Percentiles rank a stretch among this genome's conserved stretches.
Conservation (phyloP, 1,140 invertebrate species). For the Brachionus sp. region DNA sequence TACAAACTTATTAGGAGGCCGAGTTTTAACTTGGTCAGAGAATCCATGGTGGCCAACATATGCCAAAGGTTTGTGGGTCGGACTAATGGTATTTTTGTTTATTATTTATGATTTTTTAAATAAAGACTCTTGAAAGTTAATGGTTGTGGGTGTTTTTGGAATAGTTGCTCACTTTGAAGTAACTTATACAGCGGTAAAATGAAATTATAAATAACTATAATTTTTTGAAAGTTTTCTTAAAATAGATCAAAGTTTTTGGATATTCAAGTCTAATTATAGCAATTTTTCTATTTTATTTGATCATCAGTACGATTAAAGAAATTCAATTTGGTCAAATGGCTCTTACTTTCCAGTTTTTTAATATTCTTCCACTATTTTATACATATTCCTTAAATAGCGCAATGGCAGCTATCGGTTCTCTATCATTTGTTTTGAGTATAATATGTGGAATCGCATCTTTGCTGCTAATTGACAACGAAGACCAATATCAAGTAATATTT, state of each 20-base stretch:
- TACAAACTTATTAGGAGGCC: background rate
- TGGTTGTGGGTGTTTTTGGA: background rate
- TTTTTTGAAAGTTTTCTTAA: background rate
- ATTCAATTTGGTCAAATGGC: conserved; percentile 34
- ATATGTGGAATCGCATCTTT: background rate
- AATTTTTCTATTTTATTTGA: conserved; percentile 21
- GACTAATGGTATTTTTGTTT: background rate
- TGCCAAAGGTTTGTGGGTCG: conserved; percentile 23
- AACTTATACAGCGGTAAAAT: background rate
- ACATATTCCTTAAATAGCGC: conserved; percentile 6
- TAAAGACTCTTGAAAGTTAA: background rate
- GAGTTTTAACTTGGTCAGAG: background rate
- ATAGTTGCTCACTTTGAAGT: conserved; percentile 21
- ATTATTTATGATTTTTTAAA: background rate
- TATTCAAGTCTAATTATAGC: background rate
- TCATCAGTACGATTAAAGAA: conserved; percentile 24
- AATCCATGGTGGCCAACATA: conserved; percentile 35
- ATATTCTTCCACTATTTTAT: background rate
- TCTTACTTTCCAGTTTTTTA: background rate
- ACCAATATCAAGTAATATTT: conserved; percentile 3
- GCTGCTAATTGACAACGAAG: background rate
- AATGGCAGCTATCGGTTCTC: background rate
- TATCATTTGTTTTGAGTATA: background rate
- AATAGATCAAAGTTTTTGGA: conserved; percentile 26
- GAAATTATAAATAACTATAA: background rate